Base-by-base conservation (phyloP, 2,888 invertebrate genomes). In the Bellardia pandia region DNA sequence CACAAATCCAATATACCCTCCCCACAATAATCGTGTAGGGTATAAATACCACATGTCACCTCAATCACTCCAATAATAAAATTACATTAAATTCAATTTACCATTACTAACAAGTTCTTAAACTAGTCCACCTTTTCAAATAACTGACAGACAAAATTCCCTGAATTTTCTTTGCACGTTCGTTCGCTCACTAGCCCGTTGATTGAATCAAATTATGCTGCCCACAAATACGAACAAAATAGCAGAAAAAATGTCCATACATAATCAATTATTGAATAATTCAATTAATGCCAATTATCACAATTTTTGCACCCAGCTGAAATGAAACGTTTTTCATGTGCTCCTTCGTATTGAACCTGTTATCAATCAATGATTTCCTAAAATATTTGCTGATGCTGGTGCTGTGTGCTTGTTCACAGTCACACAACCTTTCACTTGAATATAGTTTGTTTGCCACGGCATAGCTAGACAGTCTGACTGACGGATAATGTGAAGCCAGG, bases 211-310 rank as follows among this genome's bases (percentile, higher is more conserved):
- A 69, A 69, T 42, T 53, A 60, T 62, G 16, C 69, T 82, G 76
- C 76, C 76, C 69, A 76, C 69, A 82, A 82, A 60, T 16, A 14
- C 1, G 4, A 45, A 37, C n/a, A 45, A 45, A 33, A 3, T 8
- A 33, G 0, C 66, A 33, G 16, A 2, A 72, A 33, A 64, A 56
- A 7, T 9, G 37, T 62, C 72, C 71, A 66, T 77, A 68, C 42
- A 68, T 77, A 86, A 86, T 86, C 84, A 84, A 81, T 84, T 86
- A 86, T 81, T 84, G 68, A 86, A 86, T 81, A 80, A 84, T 86
- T 86, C 84, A 86, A 86, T 86, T 84, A 86, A 77, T 74, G 86
- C 68, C 86, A 86, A 86, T 86, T 84, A 86, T 84, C 80, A 77
- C 80, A 77, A 74, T 74, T 84, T 77, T 77, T 45, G 48, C 58